Evolutionary conservation across 2,888 invertebrate species (phyloP), one percentile per base, ranked within the genome.

Genomic region (Pherbina coryleti): DNA sequence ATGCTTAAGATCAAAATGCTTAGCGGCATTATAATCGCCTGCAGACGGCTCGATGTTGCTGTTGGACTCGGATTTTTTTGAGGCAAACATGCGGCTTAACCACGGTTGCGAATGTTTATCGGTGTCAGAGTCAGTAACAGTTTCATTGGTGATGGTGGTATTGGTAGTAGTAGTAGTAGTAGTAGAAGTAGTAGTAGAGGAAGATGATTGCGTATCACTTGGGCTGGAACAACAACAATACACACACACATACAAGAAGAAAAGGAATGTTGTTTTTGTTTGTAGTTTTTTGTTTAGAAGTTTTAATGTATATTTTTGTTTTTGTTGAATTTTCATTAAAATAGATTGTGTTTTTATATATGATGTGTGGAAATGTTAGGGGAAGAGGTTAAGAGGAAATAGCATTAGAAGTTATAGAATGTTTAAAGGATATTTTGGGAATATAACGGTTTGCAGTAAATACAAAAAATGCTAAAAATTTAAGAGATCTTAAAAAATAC

Each of bases 81-180:
- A 81, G 83, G 86, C 82, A 84, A 90, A 90, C 85, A 90, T 85
- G 84, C 89, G 89, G 84, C 87, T 89, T 83, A 90, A 86, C 90
- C 90, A 90, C 81, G 89, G 87, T 87, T 87, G 86, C 82, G 86
- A 86, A 81, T 86, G 84, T 79, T 84, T 82, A 79, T 84, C 83
- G 79, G 83, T 81, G 79, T 82, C 83, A 81, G 87, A 85, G 84
- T 85, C 87, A 82, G 84, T 82, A 81, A 81, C 84, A 82, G 82
- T 79, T 79, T 84, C 83, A 82, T 83, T 85, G 84, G 85, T 84
- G 84, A 83, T 84, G 84, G 84, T 85, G 82, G 83, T 85, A 83
- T 84, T 86, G 82, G 83, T 85, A 84, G 85, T 84, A 84, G 83
- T 84, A 84, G 84, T 85, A 82, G 83, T 85, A 82, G 84, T 81